These are phyloP conservation scores for Drosophila phalerata DNA, from an alignment of 2,888 invertebrate genomes.

Conservation along the genomic window DNA sequence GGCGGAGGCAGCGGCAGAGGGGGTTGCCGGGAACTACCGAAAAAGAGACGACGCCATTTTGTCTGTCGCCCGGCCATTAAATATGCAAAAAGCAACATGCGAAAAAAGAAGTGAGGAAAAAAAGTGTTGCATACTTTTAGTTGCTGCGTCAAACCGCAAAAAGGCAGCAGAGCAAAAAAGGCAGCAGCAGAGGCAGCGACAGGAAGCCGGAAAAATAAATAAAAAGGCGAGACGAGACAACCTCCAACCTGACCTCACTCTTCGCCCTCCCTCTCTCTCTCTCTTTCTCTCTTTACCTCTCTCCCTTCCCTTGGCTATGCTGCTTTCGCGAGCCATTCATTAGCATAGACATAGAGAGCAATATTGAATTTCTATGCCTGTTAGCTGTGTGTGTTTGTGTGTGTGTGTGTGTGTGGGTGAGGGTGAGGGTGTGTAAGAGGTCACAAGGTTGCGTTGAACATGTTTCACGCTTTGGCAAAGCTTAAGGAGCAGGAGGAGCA, in stretches of 20 bases:
- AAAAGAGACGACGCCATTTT: constrained; percentile 67
- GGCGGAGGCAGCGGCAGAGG: not conserved
- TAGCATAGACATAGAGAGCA: constrained; percentile 75
- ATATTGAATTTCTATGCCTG: constrained; percentile 76
- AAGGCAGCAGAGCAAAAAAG: constrained; percentile 55
- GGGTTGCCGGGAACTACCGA: constrained; percentile 16
- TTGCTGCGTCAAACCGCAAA: constrained; percentile 77
- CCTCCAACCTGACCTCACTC: constrained; percentile 11
- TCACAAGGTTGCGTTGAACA: constrained; percentile 75
- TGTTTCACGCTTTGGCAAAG: constrained; percentile 65
- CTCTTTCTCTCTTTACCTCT: constrained; percentile 2
- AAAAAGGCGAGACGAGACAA: constrained; percentile 59
- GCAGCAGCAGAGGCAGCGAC: constrained; percentile 39
- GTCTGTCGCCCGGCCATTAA: constrained; percentile 74
- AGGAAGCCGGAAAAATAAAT: constrained; percentile 80
- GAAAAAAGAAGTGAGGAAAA: constrained; percentile 50
- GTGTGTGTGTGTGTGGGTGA: constrained; percentile 13
- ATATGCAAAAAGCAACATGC: constrained; percentile 79
- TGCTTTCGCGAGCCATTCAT: constrained; percentile 67
- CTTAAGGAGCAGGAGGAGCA: constrained; percentile 29
- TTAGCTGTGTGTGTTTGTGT: constrained; percentile 7
- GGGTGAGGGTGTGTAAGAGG: constrained; percentile 29
- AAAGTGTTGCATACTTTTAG: constrained; percentile 80
- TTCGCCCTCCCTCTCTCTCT: not conserved
- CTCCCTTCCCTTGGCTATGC: not conserved